Base-by-base conservation (phyloP, 2,113 vertebrate genomes). In the Etheostoma spectabile region DNA sequence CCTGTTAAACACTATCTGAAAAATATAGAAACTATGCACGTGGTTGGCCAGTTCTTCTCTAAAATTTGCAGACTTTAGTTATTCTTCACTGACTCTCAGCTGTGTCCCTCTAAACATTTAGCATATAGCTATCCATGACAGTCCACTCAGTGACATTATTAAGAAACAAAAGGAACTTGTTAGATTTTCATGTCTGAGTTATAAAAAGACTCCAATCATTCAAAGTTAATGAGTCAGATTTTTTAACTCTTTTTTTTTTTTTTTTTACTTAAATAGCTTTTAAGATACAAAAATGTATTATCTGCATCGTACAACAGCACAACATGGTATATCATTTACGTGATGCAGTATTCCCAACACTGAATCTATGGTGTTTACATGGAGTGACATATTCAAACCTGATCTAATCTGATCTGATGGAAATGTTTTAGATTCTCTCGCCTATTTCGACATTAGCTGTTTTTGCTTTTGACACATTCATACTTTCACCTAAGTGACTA, bases 131-230 rank as follows among this genome's bases (percentile, higher is more conserved):
- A 15, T 51, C 30, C 42, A 10, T 21, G 12, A 67, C 63, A 60
- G 56, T 53, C 27, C 42, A 63, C 10, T 62, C 48, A 16, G n/a
- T 71, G 35, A 55, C 33, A 55, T 71, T 70, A 74, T 42, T 52
- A 65, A 69, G 30, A 51, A 73, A n/a, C 42, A 27, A 21, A 61
- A 21, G n/a, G 16, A 27, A 61, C 46, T 70, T 53, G 8, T 67
- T 14, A 15, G 8, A 52, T 45, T 60, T 52, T 45, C 38, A 72
- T 21, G 4, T 30, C 52, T 72, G 6, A 24, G 35, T 24, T 57
- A 49, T 13, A 59, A 30, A 21, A n/a, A 33, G 18, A 70, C 33
- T 2, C n/a, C n/a, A 7, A n/a, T 53, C n/a, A 3, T 30, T 42
- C 16, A 30, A n/a, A 53, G 13, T 8, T 13, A 64, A 48, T 35